Conservation (phyloP, 2,888 invertebrate species). For the Gastrophysa polygoni region DNA sequence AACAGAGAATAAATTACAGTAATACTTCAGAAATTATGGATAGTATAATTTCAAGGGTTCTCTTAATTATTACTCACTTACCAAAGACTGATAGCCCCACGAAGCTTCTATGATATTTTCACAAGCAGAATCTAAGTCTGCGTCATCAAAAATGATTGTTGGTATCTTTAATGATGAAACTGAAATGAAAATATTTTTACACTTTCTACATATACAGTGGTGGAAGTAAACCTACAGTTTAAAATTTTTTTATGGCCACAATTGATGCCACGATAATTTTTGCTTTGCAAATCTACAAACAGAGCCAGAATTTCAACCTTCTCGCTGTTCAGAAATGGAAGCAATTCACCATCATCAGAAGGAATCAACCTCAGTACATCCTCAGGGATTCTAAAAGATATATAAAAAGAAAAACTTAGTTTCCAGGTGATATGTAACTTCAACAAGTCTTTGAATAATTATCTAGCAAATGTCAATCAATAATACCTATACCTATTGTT, state of each 20-base stretch:
- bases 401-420: not conserved
- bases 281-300: slow-evolving; percentile 40
- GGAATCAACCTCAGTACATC: slow-evolving; percentile 45
- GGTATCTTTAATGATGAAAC: slow-evolving; percentile 49
- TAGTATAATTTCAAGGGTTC: too few relatives aligned
- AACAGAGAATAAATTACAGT: too few relatives aligned
- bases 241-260: slow-evolving; percentile 38
- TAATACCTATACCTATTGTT: too few relatives aligned
- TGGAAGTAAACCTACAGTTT: slow-evolving; percentile 33
- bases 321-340: slow-evolving; percentile 35
- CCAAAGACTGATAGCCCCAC: slow-evolving; percentile 63
- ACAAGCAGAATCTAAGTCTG: slow-evolving; percentile 64
- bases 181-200: slow-evolving; percentile 19
- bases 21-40: too few relatives aligned
- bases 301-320: slow-evolving; percentile 36
- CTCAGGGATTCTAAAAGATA: slow-evolving; percentile 41
- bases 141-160: slow-evolving; percentile 62
- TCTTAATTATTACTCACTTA: slow-evolving; percentile 39
- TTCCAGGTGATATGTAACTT: too few relatives aligned
- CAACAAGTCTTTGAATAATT: too few relatives aligned
- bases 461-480: too few relatives aligned
- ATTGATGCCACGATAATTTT: slow-evolving; percentile 36
- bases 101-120: slow-evolving; percentile 61
- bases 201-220: not conserved
- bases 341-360: slow-evolving; percentile 32